Percentiles rank a stretch among this genome's conserved stretches.
These are phyloP conservation scores for Brotula barbata DNA, from an alignment of 2,797 vertebrate genomes.

Conservation along the genomic window DNA sequence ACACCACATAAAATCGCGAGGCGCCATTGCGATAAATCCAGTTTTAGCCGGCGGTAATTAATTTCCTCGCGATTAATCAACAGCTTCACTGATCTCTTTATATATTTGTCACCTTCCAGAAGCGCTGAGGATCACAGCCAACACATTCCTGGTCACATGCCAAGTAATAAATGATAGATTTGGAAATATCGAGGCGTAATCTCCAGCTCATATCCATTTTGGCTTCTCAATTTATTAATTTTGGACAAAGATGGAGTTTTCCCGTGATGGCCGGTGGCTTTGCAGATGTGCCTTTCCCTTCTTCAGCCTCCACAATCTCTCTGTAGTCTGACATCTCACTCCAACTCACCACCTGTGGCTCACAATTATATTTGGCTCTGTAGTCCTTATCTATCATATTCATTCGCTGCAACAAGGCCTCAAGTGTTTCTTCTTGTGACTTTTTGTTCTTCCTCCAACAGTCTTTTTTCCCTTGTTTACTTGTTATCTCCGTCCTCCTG, in stretches of 20 bases:
- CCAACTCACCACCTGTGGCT: conserved; percentile 41
- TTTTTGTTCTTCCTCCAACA: conserved; percentile 16
- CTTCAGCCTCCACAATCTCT: conserved; percentile 8
- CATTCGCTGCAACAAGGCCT: conserved; percentile 28
- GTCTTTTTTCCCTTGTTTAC: neutral
- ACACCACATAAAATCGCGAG: too few species aligned
- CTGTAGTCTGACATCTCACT: conserved; percentile 9
- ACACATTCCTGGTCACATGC: neutral
- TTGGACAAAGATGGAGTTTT: neutral
- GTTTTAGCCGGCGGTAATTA: too few species aligned
- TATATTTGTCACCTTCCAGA: conserved; percentile 33
- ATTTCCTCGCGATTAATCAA: conserved; percentile 43
- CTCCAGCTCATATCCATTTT: neutral
- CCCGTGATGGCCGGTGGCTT: conserved; percentile 2
- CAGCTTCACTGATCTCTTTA: conserved; percentile 13
- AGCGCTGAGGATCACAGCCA: conserved; percentile 19
- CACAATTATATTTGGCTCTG: conserved; percentile 34
- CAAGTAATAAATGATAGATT: neutral
- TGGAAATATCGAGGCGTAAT: neutral
- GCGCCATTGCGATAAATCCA: too few species aligned
- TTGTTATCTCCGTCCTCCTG: neutral
- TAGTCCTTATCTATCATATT: conserved; percentile 32
- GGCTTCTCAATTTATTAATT: neutral
- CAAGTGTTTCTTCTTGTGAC: conserved; percentile 21
- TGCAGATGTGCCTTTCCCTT: neutral